Evolutionary conservation across 2,797 vertebrate genomes (phyloP), one percentile per base, ranked within the genome.

Genomic region (Spheniscus humboldti): DNA sequence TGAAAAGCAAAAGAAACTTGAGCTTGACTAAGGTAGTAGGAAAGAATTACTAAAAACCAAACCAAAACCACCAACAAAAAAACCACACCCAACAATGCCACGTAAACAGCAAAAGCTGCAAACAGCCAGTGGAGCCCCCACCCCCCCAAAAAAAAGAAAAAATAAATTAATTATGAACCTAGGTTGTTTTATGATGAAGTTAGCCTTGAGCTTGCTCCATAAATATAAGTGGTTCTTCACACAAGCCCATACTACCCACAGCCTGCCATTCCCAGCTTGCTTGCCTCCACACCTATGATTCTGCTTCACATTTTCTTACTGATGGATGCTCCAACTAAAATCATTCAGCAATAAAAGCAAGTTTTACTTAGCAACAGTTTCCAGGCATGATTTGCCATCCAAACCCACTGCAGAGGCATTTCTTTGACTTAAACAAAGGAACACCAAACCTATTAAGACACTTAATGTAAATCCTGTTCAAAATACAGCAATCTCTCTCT

Each of bases 291-390:
- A 1, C 18, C 43, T 68, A 18, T 47, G 39, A 63, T 53, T 84
- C 52, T 77, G 13, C 35, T 85, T 79, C 48, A n/a, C 31, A 15
- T 84, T 91, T 91, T 41, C 48, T 56, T 76, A 67, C 73, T 67
- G 48, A 74, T 28, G 45, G 63, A 59, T 33, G 8, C 30, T 78
- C n/a, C 33, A 85, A 53, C 24, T 3, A 92, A 88, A 95, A 63
- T 48, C 37, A 56, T 74, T 77, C 67, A 77, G 41, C 74, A 93
- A 48, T 33, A 86, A 86, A 92, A 93, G 23, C 18, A 75, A 81
- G 28, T 76, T 95, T 71, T 87, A 60, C 86, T 60, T 96, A 92
- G 88, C 90, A 97, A 95, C 86, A 43, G 72, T 96, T 96, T 95
- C 93, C 64, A 96, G 77, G 88, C 16, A 66, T 89, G 50, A 59